Percentiles rank a stretch among this genome's conserved stretches.
Conservation (phyloP, 2,113 vertebrate genomes). For the Pagrus major region DNA sequence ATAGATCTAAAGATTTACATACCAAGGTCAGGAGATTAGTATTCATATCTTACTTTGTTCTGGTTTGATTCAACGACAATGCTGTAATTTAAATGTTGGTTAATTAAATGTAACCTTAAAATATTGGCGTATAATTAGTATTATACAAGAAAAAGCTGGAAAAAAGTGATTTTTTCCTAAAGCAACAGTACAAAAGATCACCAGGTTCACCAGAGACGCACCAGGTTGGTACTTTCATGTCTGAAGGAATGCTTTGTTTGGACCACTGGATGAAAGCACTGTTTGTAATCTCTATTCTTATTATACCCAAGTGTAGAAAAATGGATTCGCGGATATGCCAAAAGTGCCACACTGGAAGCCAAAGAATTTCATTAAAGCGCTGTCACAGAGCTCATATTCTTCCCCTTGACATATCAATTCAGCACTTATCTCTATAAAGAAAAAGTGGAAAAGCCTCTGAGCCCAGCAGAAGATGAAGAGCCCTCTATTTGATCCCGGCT, state of each 20-base stretch:
- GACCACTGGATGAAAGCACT: slow-evolving; percentile 18
- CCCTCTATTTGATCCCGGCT: slow-evolving; percentile 43
- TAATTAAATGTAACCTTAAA: not conserved
- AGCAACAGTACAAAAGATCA: not conserved
- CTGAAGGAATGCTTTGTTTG: slow-evolving; percentile 27
- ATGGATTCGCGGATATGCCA: slow-evolving; percentile 33
- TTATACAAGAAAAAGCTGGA: not conserved
- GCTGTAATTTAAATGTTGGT: not conserved
- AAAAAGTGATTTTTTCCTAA: not conserved
- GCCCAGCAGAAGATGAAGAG: slow-evolving; percentile 25
- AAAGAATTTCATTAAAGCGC: slow-evolving; percentile 57
- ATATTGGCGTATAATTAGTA: not conserved
- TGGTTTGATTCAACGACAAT: not conserved
- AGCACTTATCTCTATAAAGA: slow-evolving; percentile 9
- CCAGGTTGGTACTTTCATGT: not conserved
- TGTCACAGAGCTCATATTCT: slow-evolving; percentile 48
- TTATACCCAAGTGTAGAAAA: slow-evolving; percentile 57
- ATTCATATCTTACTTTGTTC: not conserved
- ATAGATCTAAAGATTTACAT: not conserved
- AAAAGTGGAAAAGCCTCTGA: slow-evolving; percentile 14
- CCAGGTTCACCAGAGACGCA: not conserved
- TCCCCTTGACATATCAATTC: slow-evolving; percentile 33
- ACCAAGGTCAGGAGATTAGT: not conserved
- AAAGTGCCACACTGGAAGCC: slow-evolving; percentile 46
- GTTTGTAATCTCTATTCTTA: slow-evolving; percentile 29